Evolutionary conservation across 1,140 invertebrate genomes (phyloP).

Genomic region (Magallana gigas): DNA sequence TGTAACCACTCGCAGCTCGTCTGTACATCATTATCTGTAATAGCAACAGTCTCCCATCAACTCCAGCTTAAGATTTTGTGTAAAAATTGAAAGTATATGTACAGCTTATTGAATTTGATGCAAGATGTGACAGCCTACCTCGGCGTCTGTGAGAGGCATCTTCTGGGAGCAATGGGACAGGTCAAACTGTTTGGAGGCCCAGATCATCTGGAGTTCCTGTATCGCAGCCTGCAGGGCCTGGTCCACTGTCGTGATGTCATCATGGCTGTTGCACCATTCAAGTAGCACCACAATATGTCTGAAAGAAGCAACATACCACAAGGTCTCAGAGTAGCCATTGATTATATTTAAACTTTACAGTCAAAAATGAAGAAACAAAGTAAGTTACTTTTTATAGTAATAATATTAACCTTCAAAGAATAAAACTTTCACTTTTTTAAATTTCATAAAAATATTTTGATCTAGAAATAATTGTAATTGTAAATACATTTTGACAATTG

Average conservation of each 20-base stretch:
- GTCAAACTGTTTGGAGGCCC: slow-evolving; percentile 68
- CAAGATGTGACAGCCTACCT: slow-evolving; percentile 55
- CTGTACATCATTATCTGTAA: slow-evolving; percentile 69
- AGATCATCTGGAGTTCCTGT: slow-evolving; percentile 70
- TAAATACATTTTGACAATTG: too few relatives aligned
- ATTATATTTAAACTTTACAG: too few relatives aligned
- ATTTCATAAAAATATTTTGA: not conserved
- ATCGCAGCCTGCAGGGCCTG: slow-evolving; percentile 62
- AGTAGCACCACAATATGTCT: slow-evolving; percentile 70
- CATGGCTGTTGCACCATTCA: slow-evolving; percentile 58
- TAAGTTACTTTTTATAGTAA: too few relatives aligned
- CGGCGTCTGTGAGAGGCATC: slow-evolving; percentile 72
- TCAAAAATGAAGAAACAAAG: too few relatives aligned
- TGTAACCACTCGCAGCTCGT: slow-evolving; percentile 63
- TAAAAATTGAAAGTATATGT: not conserved
- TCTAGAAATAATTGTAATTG: not conserved
- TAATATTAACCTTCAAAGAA: too few relatives aligned
- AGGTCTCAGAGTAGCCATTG: too few relatives aligned
- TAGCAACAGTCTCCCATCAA: not conserved
- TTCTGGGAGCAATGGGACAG: slow-evolving; percentile 59
- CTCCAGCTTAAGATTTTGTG: too few relatives aligned
- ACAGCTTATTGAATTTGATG: not conserved
- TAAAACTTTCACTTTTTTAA: not conserved
- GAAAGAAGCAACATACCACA: slow-evolving; percentile 25
- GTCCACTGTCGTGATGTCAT: slow-evolving; percentile 45